These are phyloP conservation scores for Calypte anna DNA, from an alignment of 2,113 vertebrate species.

Conservation along the genomic window DNA sequence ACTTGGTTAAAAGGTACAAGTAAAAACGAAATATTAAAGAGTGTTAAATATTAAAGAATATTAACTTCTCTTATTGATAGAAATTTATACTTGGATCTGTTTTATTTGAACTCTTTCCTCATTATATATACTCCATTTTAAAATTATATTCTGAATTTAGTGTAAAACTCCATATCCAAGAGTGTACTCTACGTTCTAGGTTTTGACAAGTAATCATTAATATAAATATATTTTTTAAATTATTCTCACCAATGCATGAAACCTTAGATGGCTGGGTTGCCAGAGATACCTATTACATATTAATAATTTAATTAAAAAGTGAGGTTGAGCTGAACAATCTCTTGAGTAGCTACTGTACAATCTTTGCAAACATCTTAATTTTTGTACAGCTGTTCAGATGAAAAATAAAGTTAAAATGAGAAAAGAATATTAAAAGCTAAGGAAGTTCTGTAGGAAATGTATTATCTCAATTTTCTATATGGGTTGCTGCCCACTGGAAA, in stretches of 20 bases:
- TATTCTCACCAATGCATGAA: slow-evolving; percentile 24
- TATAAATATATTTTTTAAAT: slow-evolving; percentile 66
- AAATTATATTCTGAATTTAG: slow-evolving; percentile 38
- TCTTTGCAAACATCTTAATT: background rate
- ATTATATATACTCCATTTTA: slow-evolving; percentile 21
- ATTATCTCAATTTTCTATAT: background rate
- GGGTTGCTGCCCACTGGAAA: background rate
- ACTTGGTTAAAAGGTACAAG: background rate
- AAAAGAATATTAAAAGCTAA: background rate
- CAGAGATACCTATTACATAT: slow-evolving; percentile 65
- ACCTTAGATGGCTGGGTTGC: slow-evolving; percentile 46
- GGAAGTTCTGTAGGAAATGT: background rate
- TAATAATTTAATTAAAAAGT: slow-evolving; percentile 41
- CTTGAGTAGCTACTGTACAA: background rate
- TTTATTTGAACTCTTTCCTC: slow-evolving; percentile 42
- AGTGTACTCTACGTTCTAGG: slow-evolving; percentile 39
- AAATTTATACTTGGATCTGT: slow-evolving; percentile 33
- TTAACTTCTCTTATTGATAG: background rate
- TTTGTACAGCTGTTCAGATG: background rate
- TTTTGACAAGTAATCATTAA: slow-evolving; percentile 67
- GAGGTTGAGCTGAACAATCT: slow-evolving; percentile 26
- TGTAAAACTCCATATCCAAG: background rate
- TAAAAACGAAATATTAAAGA: slow-evolving; percentile 26
- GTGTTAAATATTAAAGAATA: background rate
- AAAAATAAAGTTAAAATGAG: background rate